Evolutionary conservation across 2,797 vertebrate species (phyloP).

Genomic region (Botia kubotai): DNA sequence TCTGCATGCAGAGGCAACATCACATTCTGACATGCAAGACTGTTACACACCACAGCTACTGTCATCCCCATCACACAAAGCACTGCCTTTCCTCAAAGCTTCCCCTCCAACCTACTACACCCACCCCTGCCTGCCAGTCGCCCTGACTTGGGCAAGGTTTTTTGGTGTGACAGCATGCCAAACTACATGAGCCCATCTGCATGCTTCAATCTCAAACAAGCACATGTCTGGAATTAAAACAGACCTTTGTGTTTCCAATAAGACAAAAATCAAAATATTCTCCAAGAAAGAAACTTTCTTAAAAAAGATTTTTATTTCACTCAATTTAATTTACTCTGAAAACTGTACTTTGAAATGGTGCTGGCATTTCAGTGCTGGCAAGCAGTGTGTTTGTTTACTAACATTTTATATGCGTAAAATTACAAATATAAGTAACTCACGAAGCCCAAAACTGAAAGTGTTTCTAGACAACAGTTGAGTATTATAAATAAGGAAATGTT

Average conservation of each 20-base stretch:
- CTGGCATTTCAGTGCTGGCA: background rate
- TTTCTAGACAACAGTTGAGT: too few species aligned
- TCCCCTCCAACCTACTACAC: conserved; percentile 13
- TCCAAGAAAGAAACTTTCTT: too few species aligned
- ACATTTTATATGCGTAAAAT: background rate
- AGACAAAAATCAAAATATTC: background rate
- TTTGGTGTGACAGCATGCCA: conserved; percentile 49
- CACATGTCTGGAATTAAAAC: conserved; percentile 37
- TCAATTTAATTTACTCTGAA: background rate
- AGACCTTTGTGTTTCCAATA: conserved; percentile 36
- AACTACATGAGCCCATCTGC: conserved; percentile 50
- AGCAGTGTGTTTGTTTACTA: background rate
- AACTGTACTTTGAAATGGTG: background rate
- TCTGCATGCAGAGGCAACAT: conserved; percentile 36
- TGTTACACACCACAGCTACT: conserved; percentile 34
- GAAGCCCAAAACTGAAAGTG: too few species aligned
- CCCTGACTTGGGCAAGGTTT: conserved; percentile 18
- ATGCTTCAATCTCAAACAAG: conserved; percentile 41
- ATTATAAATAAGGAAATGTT: too few species aligned
- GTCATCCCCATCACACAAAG: conserved; percentile 26
- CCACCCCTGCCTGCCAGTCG: conserved; percentile 21
- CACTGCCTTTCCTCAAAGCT: background rate
- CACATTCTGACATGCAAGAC: conserved; percentile 3
- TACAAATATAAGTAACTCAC: too few species aligned
- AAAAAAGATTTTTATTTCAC: background rate